Evolutionary conservation across 1,140 invertebrate genomes (phyloP), one percentile per base, ranked within the genome.

Genomic region (Drosophila busckii): DNA sequence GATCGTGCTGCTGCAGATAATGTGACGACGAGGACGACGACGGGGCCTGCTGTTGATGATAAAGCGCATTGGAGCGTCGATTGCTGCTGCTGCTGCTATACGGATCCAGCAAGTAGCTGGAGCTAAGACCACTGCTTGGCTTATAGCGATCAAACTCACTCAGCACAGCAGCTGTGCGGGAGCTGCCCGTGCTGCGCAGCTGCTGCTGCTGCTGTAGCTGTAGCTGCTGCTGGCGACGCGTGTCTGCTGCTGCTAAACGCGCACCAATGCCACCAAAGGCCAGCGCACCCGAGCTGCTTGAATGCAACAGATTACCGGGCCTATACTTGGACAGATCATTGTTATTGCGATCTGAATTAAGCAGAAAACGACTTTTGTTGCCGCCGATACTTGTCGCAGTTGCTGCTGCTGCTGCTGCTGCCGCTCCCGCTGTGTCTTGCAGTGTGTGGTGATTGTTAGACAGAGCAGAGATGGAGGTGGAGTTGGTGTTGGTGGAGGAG

Each of bases 241-340:
- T 60, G 37, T 85, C 76, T 5, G 69, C 59, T 7, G 73, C 70
- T n/a, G 84, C 84, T 15, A 86, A 42, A 7, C 84, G 78, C 4
- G 84, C 84, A 2, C 84, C 80, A 12, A 86, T 86, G n/a, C 84
- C 84, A 20, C 84, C 84, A 16, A 86, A 86, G 10, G 84, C 84
- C 8, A 86, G 53, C 4, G 84, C 70, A 9, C 84, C 84, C 15
- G 84, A 86, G 45, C 84, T 86, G 31, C 73, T 67, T 12, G 84
- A 86, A 70, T 86, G 84, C 78, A 71, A 63, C n/a, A 86, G 44
- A 38, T 63, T 65, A 46, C 65, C 35, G 46, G 84, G 76, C 45
- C 58, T 69, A 15, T 86, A 86, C 26, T 86, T 86, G 56, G 84
- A 70, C 19, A 86, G 70, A 58, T 84, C 78, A 45, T 65, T 78